A percentile compares a stretch with the other conserved stretches of the same genome.
Evolutionary conservation across 2,888 invertebrate species (phyloP).

Genomic region (Hetaerina titia): DNA sequence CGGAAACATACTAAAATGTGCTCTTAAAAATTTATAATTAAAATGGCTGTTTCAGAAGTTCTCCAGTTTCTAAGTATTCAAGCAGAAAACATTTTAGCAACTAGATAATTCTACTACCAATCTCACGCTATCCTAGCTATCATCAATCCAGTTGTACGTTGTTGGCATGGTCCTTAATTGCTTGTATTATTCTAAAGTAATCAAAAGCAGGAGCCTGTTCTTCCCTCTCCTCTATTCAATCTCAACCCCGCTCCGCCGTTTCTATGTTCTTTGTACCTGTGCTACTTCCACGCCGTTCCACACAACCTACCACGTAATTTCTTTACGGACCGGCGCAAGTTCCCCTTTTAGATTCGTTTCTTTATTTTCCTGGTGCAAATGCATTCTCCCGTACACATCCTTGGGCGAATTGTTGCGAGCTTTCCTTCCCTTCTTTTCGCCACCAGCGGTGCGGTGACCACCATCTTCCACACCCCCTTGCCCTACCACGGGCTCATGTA

Average conservation of each 20-base stretch:
- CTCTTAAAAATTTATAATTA: too few relatives aligned
- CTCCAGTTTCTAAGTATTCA: too few relatives aligned
- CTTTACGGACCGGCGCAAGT: background rate
- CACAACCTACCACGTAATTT: slow-evolving; percentile 2
- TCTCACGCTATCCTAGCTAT: background rate
- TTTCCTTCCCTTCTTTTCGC: too few relatives aligned
- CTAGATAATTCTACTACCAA: too few relatives aligned
- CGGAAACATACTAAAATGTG: too few relatives aligned
- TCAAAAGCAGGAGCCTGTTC: background rate
- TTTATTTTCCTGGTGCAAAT: background rate
- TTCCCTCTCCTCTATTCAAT: background rate
- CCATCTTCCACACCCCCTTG: too few relatives aligned
- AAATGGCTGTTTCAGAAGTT: too few relatives aligned
- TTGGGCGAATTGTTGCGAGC: background rate
- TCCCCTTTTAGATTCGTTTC: background rate
- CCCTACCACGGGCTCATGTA: background rate
- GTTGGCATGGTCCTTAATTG: background rate
- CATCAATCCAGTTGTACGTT: background rate
- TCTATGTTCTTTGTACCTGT: background rate
- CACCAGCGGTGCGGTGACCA: too few relatives aligned
- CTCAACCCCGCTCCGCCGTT: background rate
- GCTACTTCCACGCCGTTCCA: background rate
- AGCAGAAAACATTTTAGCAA: too few relatives aligned
- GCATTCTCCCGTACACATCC: background rate
- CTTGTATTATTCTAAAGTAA: background rate